Conservation (phyloP, 2,888 invertebrate species). For the Brachynemurus nebulosus region DNA sequence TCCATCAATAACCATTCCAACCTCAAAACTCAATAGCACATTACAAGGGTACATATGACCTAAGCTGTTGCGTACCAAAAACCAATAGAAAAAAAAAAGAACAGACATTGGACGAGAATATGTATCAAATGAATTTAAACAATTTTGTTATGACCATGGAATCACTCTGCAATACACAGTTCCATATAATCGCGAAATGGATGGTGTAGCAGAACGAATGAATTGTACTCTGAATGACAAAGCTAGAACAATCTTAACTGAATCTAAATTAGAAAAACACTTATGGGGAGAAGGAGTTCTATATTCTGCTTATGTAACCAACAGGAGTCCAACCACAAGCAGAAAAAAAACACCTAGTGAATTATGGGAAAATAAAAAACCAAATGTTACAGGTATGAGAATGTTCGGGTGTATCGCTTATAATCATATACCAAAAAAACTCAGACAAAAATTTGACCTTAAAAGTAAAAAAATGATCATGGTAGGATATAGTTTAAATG, state of each 20-base stretch:
- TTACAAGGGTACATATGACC: too few relatives aligned
- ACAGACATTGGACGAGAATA: conserved; percentile 14
- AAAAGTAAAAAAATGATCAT: too few relatives aligned
- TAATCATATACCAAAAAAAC: too few relatives aligned
- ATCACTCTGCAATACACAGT: conserved; percentile 12
- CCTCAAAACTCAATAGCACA: too few relatives aligned
- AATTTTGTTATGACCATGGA: conserved; percentile 13
- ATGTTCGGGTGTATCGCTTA: too few relatives aligned
- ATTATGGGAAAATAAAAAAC: conserved; percentile 12
- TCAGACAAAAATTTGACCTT: too few relatives aligned
- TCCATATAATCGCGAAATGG: conserved; percentile 13
- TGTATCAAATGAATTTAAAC: conserved; percentile 11
- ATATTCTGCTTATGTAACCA: conserved; percentile 10
- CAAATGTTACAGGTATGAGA: conserved; percentile 11
- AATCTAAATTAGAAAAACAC: conserved; percentile 11
- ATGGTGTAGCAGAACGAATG: conserved; percentile 14
- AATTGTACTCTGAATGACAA: conserved; percentile 13
- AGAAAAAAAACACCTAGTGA: conserved; percentile 11
- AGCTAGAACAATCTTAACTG: conserved; percentile 13
- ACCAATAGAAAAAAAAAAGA: too few relatives aligned
- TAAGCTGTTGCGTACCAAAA: too few relatives aligned
- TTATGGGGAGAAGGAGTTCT: conserved; percentile 14
- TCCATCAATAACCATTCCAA: too few relatives aligned
- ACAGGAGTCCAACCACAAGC: conserved; percentile 9
- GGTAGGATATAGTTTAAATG: too few relatives aligned